phyloP scores from a whole-genome alignment of 1,140 invertebrate genomes.

The Drosophila subpulchrella region DNA sequence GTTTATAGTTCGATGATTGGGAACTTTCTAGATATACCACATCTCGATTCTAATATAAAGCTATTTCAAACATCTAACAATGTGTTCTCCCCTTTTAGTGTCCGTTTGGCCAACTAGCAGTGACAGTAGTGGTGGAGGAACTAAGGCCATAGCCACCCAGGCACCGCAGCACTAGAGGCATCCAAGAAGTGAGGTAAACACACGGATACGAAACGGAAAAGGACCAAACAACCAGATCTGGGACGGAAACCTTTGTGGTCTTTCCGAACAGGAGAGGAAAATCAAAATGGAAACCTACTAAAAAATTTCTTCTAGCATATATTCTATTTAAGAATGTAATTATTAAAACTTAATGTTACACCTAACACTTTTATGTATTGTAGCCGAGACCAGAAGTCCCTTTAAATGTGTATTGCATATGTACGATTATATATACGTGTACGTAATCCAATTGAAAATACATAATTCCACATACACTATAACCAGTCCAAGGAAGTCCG shows the following conservation, averaged over 20 bases:
- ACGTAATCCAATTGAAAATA: conserved; percentile 35
- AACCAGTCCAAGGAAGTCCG: conserved; percentile 4
- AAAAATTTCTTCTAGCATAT: conserved; percentile 49
- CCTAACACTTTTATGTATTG: conserved; percentile 46
- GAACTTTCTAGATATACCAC: background rate
- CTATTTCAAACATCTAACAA: background rate
- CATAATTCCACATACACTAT: conserved; percentile 35
- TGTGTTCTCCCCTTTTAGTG: conserved; percentile 55
- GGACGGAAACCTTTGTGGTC: conserved; percentile 49
- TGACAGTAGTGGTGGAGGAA: conserved; percentile 50
- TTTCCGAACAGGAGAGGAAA: conserved; percentile 46
- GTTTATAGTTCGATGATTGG: no score
- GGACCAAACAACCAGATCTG: conserved; percentile 30
- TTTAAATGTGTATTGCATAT: conserved; percentile 26
- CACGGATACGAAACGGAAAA: conserved; percentile 31
- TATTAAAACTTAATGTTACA: conserved; percentile 69
- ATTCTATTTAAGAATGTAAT: conserved; percentile 56
- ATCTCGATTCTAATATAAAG: conserved; percentile 2
- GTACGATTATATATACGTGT: conserved; percentile 43
- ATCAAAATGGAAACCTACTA: conserved; percentile 50
- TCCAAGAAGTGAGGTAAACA: background rate
- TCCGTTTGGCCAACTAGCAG: conserved; percentile 69
- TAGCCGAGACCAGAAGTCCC: conserved; percentile 37
- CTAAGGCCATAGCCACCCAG: conserved; percentile 31
- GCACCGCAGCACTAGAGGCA: conserved; percentile 22